Base-by-base conservation (phyloP, 2,113 vertebrate species). In the Phocoena phocoena region DNA sequence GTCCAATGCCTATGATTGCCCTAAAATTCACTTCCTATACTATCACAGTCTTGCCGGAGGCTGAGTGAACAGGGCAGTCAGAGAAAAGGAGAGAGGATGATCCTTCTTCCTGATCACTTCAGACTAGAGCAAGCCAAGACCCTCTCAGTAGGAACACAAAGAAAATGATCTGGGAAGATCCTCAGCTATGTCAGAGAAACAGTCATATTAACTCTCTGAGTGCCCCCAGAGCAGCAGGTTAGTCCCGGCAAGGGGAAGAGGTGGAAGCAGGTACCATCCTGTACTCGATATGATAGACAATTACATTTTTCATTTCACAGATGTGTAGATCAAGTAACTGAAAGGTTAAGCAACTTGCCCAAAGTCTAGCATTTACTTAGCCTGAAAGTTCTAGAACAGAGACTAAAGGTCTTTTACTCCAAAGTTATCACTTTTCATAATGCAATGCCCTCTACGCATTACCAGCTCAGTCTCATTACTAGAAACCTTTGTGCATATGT, bases 41-140 rank as follows among this genome's bases (percentile, higher is more conserved):
- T 11, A 3, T 18, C 41, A 1, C 5, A 28, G 5, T n/a, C 20
- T 6, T 13, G 4, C 1, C 8, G 8, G 20, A 41, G 33, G 20
- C 28, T 28, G 79, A 76, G 26, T 23, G 17, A 62, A 20, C 3
- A 53, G 3, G 5, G 28, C 1, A 21, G 15, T 7, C 18, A 80
- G 17, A 76, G 41, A 8, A 23, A 62, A 26, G 4, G 3, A 0
- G 14, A 60, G 17, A 26, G 33, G 6, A 4, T 21, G 36, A 13
- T 60, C 8, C 20, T 38, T 65, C 28, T 60, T 76, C 36, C 3
- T 1, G 4, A 60, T 67, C 8, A 2, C 38, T 81, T 71, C n/a
- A 58, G 15, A 65, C 4, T 18, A 36, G 7, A 44, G 33, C 2
- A 0, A 94, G 60, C 60, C 60, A 65, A 12, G 20, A n/a, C 44